Evolutionary conservation across 1,140 invertebrate genomes (phyloP).

Genomic region (Caenorhabditis briggsae): DNA sequence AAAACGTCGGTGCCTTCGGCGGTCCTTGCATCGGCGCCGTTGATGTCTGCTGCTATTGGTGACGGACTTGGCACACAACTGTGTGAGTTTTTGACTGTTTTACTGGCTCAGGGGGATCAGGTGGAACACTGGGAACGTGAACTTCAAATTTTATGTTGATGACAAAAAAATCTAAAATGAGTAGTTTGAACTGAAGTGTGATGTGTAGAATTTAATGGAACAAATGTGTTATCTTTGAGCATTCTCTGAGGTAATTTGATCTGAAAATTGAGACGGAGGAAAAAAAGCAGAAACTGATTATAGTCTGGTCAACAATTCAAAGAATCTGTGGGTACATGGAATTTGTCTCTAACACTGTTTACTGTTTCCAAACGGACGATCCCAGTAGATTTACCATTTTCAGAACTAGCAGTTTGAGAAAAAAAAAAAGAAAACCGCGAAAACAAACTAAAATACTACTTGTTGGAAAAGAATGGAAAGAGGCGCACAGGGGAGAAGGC

Average conservation of each 20-base stretch:
- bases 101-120: neutral
- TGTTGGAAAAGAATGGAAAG: neutral
- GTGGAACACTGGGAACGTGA: too few species aligned
- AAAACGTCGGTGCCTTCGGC: slow-evolving; percentile 67
- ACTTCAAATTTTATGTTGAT: too few species aligned
- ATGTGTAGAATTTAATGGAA: neutral
- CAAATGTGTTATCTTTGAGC: slow-evolving; percentile 5
- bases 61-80: slow-evolving; percentile 65
- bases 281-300: neutral
- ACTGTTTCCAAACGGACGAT: neutral
- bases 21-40: slow-evolving; percentile 64
- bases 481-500: neutral
- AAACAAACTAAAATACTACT: slow-evolving; percentile 27
- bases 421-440: neutral
- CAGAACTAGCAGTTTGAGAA: neutral
- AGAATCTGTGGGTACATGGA: too few species aligned
- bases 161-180: neutral
- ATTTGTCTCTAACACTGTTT: neutral
- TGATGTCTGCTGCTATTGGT: slow-evolving; percentile 67
- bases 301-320: neutral
- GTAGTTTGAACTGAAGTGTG: neutral
- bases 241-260: neutral
- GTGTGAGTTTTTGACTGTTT: slow-evolving; percentile 59
- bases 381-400: slow-evolving; percentile 32
- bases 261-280: neutral